A percentile compares a stretch with the other conserved stretches of the same genome.
Evolutionary conservation across 2,797 vertebrate species (phyloP).

Genomic region (Phoxinus dragarum): DNA sequence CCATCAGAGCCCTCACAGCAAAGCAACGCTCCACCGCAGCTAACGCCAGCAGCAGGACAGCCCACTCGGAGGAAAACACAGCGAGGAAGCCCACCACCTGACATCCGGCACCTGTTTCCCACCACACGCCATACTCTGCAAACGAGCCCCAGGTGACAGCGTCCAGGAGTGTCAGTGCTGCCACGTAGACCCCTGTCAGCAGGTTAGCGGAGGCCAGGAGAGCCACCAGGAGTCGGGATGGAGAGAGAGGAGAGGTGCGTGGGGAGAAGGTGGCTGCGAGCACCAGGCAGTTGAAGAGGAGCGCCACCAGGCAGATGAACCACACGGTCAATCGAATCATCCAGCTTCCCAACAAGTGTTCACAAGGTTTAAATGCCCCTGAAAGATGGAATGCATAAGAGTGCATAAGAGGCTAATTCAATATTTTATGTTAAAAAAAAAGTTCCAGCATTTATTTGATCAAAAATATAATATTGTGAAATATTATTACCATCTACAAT

Average conservation of each 20-base stretch:
- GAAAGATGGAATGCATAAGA: constrained; percentile 51
- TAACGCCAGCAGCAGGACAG: constrained; percentile 87
- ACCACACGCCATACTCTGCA: constrained; percentile 92
- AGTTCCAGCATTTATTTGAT: no score
- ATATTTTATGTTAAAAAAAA: neutral
- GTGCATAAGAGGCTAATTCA: neutral
- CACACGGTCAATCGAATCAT: constrained; percentile 98
- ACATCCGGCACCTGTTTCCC: constrained; percentile 94
- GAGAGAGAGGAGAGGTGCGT: constrained; percentile 72
- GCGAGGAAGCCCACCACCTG: constrained; percentile 89
- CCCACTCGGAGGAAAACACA: constrained; percentile 93
- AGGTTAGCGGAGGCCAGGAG: constrained; percentile 93
- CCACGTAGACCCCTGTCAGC: constrained; percentile 90
- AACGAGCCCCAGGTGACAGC: constrained; percentile 93
- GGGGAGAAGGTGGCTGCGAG: constrained; percentile 87
- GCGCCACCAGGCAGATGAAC: constrained; percentile 96
- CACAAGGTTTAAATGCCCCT: constrained; percentile 98
- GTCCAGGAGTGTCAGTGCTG: constrained; percentile 89
- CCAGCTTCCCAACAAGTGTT: constrained; percentile 96
- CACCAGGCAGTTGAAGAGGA: constrained; percentile 93
- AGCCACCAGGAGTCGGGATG: constrained; percentile 88
- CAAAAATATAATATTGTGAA: no score
- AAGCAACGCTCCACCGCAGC: constrained; percentile 92
- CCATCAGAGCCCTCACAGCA: constrained; percentile 85
- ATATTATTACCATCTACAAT: neutral